phyloP scores from a whole-genome alignment of 2,113 vertebrate species.

The Pheucticus melanocephalus region DNA sequence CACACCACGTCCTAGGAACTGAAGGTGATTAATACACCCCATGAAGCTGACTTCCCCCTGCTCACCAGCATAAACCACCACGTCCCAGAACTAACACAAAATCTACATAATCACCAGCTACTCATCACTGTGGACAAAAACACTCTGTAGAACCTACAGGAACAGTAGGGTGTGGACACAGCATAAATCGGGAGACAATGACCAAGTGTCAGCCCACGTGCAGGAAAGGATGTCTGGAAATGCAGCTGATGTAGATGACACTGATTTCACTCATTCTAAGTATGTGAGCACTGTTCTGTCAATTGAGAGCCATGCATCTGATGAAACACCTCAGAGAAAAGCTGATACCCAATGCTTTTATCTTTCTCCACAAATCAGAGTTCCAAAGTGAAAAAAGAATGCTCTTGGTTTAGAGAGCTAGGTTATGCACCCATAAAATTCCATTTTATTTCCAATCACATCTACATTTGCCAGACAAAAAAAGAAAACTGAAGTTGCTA shows the following conservation, averaged over 20 bases:
- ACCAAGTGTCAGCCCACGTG: neutral
- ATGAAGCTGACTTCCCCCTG: neutral
- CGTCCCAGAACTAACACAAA: neutral
- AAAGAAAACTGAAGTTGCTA: neutral
- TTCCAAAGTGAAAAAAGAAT: neutral
- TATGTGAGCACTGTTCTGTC: neutral
- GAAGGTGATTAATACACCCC: neutral
- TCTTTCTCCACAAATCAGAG: neutral
- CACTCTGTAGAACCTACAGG: neutral
- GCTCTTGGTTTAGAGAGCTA: neutral
- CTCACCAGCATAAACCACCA: neutral
- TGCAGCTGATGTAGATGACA: neutral
- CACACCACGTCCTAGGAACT: neutral
- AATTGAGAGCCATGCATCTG: neutral
- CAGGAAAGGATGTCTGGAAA: neutral
- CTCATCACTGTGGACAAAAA: neutral
- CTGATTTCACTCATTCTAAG: neutral
- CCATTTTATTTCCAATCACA: neutral
- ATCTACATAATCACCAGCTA: neutral
- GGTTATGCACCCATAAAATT: neutral
- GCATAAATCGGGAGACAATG: neutral
- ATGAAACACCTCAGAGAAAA: neutral
- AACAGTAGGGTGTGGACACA: neutral
- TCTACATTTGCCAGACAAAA: neutral
- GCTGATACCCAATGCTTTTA: neutral